phyloP scores from a whole-genome alignment of 2,113 vertebrate species.

The Tenrec ecaudatus region DNA sequence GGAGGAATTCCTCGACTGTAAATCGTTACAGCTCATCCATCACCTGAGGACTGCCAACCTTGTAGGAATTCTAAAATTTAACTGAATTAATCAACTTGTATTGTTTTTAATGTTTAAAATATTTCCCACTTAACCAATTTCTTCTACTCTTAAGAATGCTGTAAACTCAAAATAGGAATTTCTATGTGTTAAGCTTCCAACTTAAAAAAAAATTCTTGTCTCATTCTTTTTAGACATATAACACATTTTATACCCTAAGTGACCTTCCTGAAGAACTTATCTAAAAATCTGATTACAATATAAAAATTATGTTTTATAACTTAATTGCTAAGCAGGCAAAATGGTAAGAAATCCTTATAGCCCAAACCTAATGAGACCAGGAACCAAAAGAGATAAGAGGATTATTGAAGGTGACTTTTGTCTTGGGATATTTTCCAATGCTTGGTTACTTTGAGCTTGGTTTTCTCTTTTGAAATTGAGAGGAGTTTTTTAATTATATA shows the following conservation, averaged over 20 bases:
- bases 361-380: neutral
- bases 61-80: no score
- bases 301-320: slow-evolving; percentile 11
- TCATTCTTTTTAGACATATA: neutral
- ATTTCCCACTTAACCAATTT: neutral
- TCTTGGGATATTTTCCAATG: slow-evolving; percentile 6
- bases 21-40: no score
- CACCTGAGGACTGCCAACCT: no score
- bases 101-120: neutral
- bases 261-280: neutral
- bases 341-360: neutral
- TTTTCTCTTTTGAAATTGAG: no score
- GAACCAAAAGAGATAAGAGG: neutral
- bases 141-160: neutral
- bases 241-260: neutral
- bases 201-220: neutral
- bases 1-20: no score
- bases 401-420: neutral
- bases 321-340: neutral
- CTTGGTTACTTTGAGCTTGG: neutral
- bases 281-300: slow-evolving; percentile 9
- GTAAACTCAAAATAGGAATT: neutral
- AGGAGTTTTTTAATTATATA: no score
- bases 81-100: neutral
- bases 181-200: neutral